phyloP scores from a whole-genome alignment of 2,888 invertebrate species.

The Venustoraphidia nigricollis region DNA sequence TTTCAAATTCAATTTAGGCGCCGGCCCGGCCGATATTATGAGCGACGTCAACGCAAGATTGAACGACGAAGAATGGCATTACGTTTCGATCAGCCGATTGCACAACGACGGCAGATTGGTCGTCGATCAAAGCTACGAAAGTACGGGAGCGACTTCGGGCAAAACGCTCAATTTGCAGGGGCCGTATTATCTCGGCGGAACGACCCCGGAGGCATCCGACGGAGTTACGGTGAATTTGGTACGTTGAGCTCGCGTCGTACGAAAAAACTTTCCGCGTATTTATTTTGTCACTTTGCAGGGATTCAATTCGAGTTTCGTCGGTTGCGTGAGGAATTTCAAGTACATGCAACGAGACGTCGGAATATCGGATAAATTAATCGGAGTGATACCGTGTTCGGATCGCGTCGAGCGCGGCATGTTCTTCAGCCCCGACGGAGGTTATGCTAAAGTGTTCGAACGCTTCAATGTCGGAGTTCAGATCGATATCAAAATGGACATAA shows the following conservation, averaged over 20 bases:
- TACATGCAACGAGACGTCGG: constrained; percentile 52
- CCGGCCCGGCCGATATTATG: constrained; percentile 29
- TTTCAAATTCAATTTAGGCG: constrained; percentile 58
- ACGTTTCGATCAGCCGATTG: constrained; percentile 48
- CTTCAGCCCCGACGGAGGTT: constrained; percentile 67
- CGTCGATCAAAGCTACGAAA: constrained; percentile 43
- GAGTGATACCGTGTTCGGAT: constrained; percentile 64
- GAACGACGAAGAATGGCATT: constrained; percentile 70
- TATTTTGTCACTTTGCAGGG: not conserved
- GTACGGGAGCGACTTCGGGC: constrained; percentile 35
- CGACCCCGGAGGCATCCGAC: constrained; percentile 33
- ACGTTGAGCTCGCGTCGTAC: too few species aligned
- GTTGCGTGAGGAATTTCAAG: constrained; percentile 65
- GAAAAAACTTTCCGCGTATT: constrained; percentile 9
- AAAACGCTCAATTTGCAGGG: constrained; percentile 42
- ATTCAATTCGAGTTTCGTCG: constrained; percentile 56
- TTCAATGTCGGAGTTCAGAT: constrained; percentile 68
- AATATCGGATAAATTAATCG: constrained; percentile 37
- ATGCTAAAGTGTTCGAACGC: constrained; percentile 49
- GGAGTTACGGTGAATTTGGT: constrained; percentile 26
- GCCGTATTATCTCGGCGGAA: constrained; percentile 72
- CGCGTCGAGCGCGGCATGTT: constrained; percentile 68
- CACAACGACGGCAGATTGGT: constrained; percentile 46
- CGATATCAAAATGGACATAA: constrained; percentile 70
- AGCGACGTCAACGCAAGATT: constrained; percentile 28